Conservation (phyloP, 2,113 vertebrate species). For the Gorsachius goisagi region DNA sequence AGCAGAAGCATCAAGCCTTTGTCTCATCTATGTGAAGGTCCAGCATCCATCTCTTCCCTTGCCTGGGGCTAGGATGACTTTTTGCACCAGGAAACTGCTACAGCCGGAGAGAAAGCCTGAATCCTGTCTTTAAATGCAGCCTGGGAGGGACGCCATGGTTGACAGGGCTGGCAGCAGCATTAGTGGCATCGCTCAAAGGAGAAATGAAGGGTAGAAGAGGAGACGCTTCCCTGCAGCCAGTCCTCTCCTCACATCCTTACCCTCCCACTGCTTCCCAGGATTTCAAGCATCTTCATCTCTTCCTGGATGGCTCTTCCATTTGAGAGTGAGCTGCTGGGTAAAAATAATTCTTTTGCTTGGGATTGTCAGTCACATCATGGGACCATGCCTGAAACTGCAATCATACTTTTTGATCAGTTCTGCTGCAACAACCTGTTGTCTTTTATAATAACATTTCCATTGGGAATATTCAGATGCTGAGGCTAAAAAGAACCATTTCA, state of each 20-base stretch:
- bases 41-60: background rate
- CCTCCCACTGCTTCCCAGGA: background rate
- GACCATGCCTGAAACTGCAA: background rate
- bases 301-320: background rate
- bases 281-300: background rate
- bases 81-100: background rate
- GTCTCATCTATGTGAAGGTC: accelerated
- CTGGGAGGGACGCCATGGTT: background rate
- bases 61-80: background rate
- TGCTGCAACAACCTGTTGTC: slow-evolving; percentile 52
- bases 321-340: background rate
- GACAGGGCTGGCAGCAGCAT: background rate
- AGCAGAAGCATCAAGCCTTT: background rate
- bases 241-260: background rate
- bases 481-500: slow-evolving; percentile 38
- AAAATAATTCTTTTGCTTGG: background rate
- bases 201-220: background rate
- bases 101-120: background rate
- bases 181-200: background rate
- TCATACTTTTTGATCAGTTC: slow-evolving; percentile 43
- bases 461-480: slow-evolving; percentile 43
- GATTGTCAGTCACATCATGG: background rate
- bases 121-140: background rate
- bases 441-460: slow-evolving; percentile 44
- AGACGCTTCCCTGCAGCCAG: background rate